Conservation (phyloP, 2,113 vertebrate genomes). For the Elaphurus davidianus region DNA sequence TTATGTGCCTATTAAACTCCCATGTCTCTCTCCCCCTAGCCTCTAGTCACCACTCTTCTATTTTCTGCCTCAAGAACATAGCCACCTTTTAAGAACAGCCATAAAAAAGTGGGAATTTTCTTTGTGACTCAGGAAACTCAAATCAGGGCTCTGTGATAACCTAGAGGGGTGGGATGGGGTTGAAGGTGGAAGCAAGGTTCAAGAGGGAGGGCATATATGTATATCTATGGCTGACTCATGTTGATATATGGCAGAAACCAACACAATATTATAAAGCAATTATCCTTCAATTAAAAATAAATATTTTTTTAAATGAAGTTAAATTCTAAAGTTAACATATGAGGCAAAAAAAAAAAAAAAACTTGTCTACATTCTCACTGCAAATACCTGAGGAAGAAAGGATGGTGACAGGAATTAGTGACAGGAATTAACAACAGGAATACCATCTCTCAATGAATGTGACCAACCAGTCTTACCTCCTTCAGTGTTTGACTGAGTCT, state of each 20-base stretch:
- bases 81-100: not conserved
- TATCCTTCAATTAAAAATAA: not conserved
- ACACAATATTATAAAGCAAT: not conserved
- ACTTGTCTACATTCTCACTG: not conserved
- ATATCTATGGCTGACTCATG: not conserved
- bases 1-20: not conserved
- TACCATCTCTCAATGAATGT: not conserved
- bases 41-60: not conserved
- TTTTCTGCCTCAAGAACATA: not conserved
- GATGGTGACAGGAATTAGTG: not conserved
- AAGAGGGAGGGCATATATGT: not conserved
- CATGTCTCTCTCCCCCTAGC: not conserved
- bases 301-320: not conserved
- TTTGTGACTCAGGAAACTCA: not conserved
- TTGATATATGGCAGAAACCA: not conserved
- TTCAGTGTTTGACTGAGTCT: not conserved
- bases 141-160: not conserved
- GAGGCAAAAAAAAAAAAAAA: not conserved
- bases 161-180: not conserved
- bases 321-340: not conserved
- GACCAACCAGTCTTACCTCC: not conserved
- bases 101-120: not conserved
- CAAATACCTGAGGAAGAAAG: not conserved
- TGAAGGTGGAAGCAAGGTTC: not conserved
- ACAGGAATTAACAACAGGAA: not conserved